phyloP scores from a whole-genome alignment of 37 sponge, comb jelly and placozoan species.

The Spongia lamella region DNA sequence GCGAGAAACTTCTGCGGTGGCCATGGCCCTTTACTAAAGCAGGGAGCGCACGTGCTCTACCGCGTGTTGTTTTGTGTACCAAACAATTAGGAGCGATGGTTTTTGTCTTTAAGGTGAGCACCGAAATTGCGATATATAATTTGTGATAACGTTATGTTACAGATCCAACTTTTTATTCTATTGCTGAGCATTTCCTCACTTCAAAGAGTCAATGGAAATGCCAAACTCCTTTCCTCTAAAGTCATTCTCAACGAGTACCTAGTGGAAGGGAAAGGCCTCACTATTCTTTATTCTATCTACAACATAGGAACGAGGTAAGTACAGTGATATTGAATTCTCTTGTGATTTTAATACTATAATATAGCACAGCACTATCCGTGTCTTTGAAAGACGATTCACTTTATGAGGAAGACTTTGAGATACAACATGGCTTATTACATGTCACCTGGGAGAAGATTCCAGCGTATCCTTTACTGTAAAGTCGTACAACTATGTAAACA shows the following conservation, averaged over 20 bases:
- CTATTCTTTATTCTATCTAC: slow-evolving; percentile 75
- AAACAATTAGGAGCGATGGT: slow-evolving; percentile 7
- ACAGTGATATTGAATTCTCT: too few relatives aligned
- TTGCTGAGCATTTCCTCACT: not conserved
- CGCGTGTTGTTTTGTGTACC: too few relatives aligned
- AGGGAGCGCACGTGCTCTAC: too few relatives aligned
- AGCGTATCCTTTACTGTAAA: slow-evolving; percentile 29
- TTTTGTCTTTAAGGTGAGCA: slow-evolving; percentile 14
- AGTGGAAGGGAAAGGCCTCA: slow-evolving; percentile 83
- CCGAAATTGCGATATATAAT: not conserved
- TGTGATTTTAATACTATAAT: not conserved
- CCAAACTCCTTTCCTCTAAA: slow-evolving; percentile 78
- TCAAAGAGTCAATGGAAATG: slow-evolving; percentile 16
- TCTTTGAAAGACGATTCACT: slow-evolving; percentile 59
- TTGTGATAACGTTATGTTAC: not conserved
- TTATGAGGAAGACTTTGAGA: slow-evolving; percentile 46
- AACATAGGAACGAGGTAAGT: slow-evolving; percentile 80
- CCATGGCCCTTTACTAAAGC: too few relatives aligned
- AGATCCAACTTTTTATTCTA: slow-evolving; percentile 17
- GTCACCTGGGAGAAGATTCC: slow-evolving; percentile 71
- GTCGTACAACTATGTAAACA: not conserved
- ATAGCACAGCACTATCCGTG: slow-evolving; percentile 62
- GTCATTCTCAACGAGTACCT: slow-evolving; percentile 74
- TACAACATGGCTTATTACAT: slow-evolving; percentile 41
- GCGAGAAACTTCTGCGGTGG: too few relatives aligned